Conservation (phyloP, 2,888 invertebrate genomes). For the Nemotelus nigrinus region DNA sequence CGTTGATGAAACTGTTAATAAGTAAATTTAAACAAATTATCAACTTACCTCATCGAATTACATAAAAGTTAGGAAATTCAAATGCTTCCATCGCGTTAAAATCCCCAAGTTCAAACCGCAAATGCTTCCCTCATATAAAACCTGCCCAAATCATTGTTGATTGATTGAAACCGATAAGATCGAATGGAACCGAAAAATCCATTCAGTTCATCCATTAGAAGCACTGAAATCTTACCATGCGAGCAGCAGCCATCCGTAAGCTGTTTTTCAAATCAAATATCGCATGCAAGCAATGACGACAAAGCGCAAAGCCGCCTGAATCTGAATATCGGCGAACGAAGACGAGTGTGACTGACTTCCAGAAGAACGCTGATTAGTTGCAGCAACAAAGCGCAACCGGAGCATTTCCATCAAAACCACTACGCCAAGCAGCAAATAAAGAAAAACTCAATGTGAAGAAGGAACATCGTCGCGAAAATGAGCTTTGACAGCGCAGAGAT, state of each 20-base stretch:
- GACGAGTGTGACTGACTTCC: background rate
- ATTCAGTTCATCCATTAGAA: too few species aligned
- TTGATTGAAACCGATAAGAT: background rate
- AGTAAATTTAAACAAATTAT: too few species aligned
- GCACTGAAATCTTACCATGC: background rate
- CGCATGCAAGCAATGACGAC: background rate
- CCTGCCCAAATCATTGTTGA: background rate
- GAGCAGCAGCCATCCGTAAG: slow-evolving; percentile 27
- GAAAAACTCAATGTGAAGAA: background rate
- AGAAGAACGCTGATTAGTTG: background rate
- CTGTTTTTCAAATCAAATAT: slow-evolving; percentile 9
- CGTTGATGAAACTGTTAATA: too few species aligned
- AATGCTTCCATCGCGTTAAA: too few species aligned
- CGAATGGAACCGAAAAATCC: background rate
- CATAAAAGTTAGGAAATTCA: too few species aligned
- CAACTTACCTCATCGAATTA: too few species aligned
- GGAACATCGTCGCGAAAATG: too few species aligned
- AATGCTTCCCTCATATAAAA: too few species aligned
- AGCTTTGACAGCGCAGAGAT: background rate
- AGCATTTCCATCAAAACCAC: too few species aligned
- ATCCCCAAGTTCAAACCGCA: too few species aligned
- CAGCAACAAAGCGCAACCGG: background rate
- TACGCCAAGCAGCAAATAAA: background rate
- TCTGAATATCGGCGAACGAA: too few species aligned
- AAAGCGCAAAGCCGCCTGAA: too few species aligned